Evolutionary conservation across 2,113 vertebrate species (phyloP), one percentile per base, ranked within the genome.

Genomic region (Perca flavescens): DNA sequence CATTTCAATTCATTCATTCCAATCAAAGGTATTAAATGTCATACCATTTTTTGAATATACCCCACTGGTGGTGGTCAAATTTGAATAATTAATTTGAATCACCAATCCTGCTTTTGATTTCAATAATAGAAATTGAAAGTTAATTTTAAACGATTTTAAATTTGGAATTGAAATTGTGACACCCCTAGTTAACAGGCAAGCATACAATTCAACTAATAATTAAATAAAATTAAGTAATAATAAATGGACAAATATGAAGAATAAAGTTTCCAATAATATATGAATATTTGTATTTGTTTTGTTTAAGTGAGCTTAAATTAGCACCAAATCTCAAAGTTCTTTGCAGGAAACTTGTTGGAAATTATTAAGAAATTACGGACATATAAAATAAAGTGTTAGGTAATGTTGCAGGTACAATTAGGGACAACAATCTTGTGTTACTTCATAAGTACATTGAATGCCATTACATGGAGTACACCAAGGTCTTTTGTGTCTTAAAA

Each of bases 391-490:
- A 66, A 50, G 15, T 49, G 57, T 68, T 31, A 43, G 4, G 14
- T 19, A 53, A 46, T 49, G 17, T 68, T 63, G 50, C 22, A 40
- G 61, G 14, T 64, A 57, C 47, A 68, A 9, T 46, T 36, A 43
- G 34, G 40, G 63, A 25, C 14, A 65, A 61, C 21, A 64, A 16
- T 74, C 61, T 46, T n/a, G 6, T 65, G 58, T 71, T 52, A 16
- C 62, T 67, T 58, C 43, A 50, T 68, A 21, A 60, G 43, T 63
- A 50, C 56, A 77, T 6, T 68, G 15, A 86, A 53, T 63, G 13
- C 60, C 49, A 63, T 54, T 63, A 36, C 21, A 71, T 56, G 1
- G 31, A 77, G 76, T 50, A 52, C 28, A 52, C 9, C 19, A 25
- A 46, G 14, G 50, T 68, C 6, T 69, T 74, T 77, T 68, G 50